Evolutionary conservation across 2,888 invertebrate species (phyloP).

Genomic region (Boloria euphrosyne): DNA sequence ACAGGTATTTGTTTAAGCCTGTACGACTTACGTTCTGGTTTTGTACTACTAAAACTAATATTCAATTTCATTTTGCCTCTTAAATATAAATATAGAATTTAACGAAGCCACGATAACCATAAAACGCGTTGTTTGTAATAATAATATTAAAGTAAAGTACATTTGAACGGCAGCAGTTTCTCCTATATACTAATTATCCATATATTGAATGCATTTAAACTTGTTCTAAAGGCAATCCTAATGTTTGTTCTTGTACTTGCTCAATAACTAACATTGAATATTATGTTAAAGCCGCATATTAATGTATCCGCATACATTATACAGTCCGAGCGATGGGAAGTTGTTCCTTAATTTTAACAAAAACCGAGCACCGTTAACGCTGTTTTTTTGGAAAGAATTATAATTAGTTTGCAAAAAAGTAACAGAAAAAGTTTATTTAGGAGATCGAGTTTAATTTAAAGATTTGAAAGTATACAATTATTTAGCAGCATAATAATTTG

Average conservation of each 20-base stretch:
- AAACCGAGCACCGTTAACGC: background rate
- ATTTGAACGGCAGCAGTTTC: background rate
- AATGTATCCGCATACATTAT: slow-evolving; percentile 54
- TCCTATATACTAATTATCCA: background rate
- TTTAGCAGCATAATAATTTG: too few relatives aligned
- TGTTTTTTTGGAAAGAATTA: background rate
- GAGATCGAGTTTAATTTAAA: too few relatives aligned
- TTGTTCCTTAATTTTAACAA: slow-evolving; percentile 24
- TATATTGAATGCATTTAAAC: slow-evolving; percentile 35
- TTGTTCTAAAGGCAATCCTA: slow-evolving; percentile 29
- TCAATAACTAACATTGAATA: slow-evolving; percentile 37
- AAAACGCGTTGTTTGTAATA: too few relatives aligned
- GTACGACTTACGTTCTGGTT: too few relatives aligned
- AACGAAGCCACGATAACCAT: too few relatives aligned
- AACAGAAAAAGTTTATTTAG: background rate
- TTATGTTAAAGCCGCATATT: slow-evolving; percentile 43
- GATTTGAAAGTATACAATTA: too few relatives aligned
- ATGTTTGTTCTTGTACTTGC: slow-evolving; percentile 31
- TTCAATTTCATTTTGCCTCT: too few relatives aligned
- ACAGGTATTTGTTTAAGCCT: too few relatives aligned
- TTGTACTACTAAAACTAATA: too few relatives aligned
- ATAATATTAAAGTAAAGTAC: too few relatives aligned
- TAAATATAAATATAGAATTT: too few relatives aligned
- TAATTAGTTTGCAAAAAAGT: background rate
- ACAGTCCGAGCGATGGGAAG: slow-evolving; percentile 37